These are phyloP conservation scores for Limnodromus scolopaceus DNA, from an alignment of 2,797 vertebrate genomes.

Conservation along the genomic window DNA sequence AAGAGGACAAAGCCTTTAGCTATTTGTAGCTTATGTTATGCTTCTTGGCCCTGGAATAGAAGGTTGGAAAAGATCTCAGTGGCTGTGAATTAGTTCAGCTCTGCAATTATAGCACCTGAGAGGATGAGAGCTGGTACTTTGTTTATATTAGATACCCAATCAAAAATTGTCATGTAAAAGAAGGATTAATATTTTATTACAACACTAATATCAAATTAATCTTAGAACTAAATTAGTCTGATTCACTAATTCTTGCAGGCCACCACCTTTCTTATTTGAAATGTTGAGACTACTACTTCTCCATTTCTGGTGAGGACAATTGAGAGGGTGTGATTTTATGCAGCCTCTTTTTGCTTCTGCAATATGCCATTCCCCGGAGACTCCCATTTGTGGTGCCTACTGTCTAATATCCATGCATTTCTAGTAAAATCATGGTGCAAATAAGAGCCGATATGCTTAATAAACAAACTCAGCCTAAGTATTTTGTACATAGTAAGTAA, in stretches of 20 bases:
- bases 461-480: not conserved
- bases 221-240: not conserved
- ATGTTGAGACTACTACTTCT: not conserved
- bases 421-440: not conserved
- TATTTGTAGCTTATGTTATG: constrained; percentile 25
- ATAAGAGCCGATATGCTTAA: not conserved
- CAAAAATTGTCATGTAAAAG: not conserved
- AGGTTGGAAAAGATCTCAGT: not conserved
- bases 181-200: not conserved
- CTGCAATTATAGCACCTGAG: not conserved
- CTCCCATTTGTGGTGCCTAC: not conserved
- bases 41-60: not conserved
- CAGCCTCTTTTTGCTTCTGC: not conserved
- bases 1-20: constrained; percentile 15
- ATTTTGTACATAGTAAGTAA: not conserved
- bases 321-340: not conserved
- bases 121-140: not conserved
- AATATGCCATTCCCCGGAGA: not conserved
- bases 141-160: not conserved
- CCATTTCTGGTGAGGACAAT: not conserved
- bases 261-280: not conserved
- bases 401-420: not conserved
- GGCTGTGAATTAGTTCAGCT: constrained; percentile 11
- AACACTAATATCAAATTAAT: not conserved
- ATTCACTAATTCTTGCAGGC: not conserved